Evolutionary conservation across 2,113 vertebrate genomes (phyloP).

Genomic region (Felis chaus): DNA sequence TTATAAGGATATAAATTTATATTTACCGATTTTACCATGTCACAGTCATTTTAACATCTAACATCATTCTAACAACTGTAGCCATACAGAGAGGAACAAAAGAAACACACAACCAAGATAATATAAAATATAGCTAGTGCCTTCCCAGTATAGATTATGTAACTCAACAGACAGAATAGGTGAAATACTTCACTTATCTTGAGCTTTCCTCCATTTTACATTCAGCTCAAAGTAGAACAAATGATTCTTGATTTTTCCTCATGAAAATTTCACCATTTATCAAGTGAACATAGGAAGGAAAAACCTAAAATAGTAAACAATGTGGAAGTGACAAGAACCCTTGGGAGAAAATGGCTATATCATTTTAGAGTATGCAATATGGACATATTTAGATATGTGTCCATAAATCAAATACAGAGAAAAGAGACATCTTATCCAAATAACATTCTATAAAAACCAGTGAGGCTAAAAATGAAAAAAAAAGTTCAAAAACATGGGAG

Average conservation of each 20-base stretch:
- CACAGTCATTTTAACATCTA: neutral
- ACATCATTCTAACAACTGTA: neutral
- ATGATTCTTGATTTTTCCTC: constrained; percentile 14
- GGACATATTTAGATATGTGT: neutral
- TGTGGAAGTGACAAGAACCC: neutral
- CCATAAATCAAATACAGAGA: neutral
- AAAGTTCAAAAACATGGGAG: neutral
- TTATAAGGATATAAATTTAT: neutral
- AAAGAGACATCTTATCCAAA: neutral
- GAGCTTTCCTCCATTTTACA: neutral
- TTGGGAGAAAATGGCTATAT: neutral
- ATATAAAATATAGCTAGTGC: neutral
- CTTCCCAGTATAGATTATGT: neutral
- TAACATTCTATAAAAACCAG: neutral
- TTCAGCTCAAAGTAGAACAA: constrained; percentile 8
- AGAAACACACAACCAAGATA: neutral
- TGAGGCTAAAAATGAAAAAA: neutral
- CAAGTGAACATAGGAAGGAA: constrained; percentile 11
- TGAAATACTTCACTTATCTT: neutral
- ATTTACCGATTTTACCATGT: neutral
- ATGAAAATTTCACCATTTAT: neutral
- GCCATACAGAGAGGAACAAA: neutral
- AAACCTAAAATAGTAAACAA: neutral
- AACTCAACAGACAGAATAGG: neutral
- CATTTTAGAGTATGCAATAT: neutral